These are phyloP conservation scores for Musca vetustissima DNA, from an alignment of 1,140 invertebrate genomes.

Conservation along the genomic window DNA sequence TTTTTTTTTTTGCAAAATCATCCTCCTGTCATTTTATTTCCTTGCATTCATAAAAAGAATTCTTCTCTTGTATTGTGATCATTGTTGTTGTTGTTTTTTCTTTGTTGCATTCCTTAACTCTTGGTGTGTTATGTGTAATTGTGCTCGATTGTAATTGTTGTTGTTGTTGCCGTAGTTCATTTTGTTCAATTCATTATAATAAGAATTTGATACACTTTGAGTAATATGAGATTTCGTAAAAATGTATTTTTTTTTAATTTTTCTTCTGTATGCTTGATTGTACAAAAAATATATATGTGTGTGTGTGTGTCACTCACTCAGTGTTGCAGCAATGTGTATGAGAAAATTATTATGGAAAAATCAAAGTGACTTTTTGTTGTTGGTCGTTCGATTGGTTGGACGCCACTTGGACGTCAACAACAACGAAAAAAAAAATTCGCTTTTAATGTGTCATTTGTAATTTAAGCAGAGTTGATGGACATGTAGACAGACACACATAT, in stretches of 20 bases:
- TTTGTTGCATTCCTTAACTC: neutral
- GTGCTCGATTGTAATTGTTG: neutral
- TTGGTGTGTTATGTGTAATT: neutral
- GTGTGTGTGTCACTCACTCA: neutral
- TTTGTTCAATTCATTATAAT: slow-evolving; percentile 30
- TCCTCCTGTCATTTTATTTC: too few species aligned
- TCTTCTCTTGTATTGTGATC: neutral
- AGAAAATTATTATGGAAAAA: slow-evolving; percentile 2
- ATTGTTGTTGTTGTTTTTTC: neutral
- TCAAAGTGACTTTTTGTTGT: slow-evolving; percentile 7
- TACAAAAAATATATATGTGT: neutral
- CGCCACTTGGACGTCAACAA: slow-evolving; percentile 21
- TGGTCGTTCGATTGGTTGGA: neutral
- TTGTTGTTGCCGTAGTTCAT: slow-evolving; percentile 8
- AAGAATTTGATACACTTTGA: slow-evolving; percentile 28
- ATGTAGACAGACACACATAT: too few species aligned
- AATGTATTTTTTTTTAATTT: slow-evolving; percentile 18
- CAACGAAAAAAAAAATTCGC: too few species aligned
- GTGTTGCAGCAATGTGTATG: too few species aligned
- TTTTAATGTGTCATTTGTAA: too few species aligned
- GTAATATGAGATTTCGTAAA: slow-evolving; percentile 29
- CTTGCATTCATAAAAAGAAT: too few species aligned
- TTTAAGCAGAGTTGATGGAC: too few species aligned
- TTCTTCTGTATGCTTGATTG: neutral
- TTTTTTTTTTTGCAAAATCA: too few species aligned